Evolutionary conservation across 2,888 invertebrate genomes (phyloP).

Genomic region (Tricholauxania praeusta): DNA sequence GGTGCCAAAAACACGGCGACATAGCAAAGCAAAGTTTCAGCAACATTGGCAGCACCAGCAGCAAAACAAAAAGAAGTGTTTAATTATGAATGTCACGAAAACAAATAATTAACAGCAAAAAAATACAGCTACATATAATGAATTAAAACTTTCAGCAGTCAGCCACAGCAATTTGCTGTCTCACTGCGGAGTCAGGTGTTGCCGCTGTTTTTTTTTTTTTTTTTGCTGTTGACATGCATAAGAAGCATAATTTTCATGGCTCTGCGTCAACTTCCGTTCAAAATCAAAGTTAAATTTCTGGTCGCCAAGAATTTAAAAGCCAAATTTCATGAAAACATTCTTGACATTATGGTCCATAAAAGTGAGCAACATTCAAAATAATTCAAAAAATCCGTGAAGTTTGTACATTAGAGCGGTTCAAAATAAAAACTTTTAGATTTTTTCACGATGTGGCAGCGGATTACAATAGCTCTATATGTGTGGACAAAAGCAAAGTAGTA

Average conservation of each 20-base stretch:
- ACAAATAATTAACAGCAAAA: slow-evolving; percentile 53
- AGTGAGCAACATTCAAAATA: neutral
- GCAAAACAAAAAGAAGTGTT: slow-evolving; percentile 39
- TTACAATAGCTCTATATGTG: no score
- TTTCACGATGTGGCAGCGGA: no score
- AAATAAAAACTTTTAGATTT: no score
- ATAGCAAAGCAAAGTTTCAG: neutral
- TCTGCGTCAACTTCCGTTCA: no score
- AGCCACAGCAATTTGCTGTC: no score
- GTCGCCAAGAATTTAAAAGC: no score
- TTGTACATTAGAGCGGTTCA: no score
- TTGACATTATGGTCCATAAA: neutral
- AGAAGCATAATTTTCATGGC: no score
- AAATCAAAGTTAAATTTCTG: no score
- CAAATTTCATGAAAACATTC: no score
- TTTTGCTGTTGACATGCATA: neutral
- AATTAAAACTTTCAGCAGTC: slow-evolving; percentile 24
- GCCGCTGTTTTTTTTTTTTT: neutral
- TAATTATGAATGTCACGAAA: slow-evolving; percentile 56
- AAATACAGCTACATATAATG: slow-evolving; percentile 22
- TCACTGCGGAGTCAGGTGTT: neutral
- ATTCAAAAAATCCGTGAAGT: no score
- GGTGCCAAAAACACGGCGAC: neutral
- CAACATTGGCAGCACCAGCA: slow-evolving; percentile 23
- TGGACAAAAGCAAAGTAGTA: no score